Percentiles rank a stretch among this genome's conserved stretches.
Evolutionary conservation across 2,113 vertebrate genomes (phyloP).

Genomic region (Gulo gulo): DNA sequence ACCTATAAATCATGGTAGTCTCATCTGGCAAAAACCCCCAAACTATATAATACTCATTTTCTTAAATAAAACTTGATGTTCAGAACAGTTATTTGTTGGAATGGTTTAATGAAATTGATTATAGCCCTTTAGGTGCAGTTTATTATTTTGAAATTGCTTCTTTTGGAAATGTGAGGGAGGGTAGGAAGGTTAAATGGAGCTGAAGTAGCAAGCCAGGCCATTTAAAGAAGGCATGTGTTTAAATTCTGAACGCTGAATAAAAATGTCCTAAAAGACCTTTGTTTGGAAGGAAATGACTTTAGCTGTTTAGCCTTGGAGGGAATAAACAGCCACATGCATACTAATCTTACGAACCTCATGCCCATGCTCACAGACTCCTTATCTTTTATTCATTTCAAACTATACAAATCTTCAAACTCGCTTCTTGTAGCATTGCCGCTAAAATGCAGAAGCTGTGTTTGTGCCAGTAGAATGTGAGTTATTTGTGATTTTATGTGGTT

Average conservation of each 20-base stretch:
- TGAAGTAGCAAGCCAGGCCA: not conserved
- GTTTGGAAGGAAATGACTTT: slow-evolving; percentile 62
- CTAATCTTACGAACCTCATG: slow-evolving; percentile 14
- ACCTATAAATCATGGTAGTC: not conserved
- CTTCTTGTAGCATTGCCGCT: not conserved
- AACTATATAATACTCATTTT: not conserved
- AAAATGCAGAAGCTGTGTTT: not conserved
- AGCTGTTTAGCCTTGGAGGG: slow-evolving; percentile 58
- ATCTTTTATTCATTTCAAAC: slow-evolving; percentile 67
- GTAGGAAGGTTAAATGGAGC: slow-evolving; percentile 39
- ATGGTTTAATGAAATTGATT: slow-evolving; percentile 46
- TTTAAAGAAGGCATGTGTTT: slow-evolving; percentile 49
- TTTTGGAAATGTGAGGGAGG: slow-evolving; percentile 23
- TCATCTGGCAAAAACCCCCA: not conserved
- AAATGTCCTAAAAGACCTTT: slow-evolving; percentile 67
- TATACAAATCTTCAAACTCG: slow-evolving; percentile 36
- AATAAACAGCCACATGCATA: slow-evolving; percentile 54
- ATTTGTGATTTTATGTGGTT: slow-evolving; percentile 18
- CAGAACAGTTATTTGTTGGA: not conserved
- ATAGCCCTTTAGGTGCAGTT: not conserved
- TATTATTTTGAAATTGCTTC: slow-evolving; percentile 58
- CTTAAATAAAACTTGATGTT: not conserved
- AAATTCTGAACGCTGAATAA: slow-evolving; percentile 54
- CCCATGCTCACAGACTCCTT: slow-evolving; percentile 43
- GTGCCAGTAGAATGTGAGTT: not conserved